Conservation (phyloP, 1,140 invertebrate genomes). For the Cherax destructor region DNA sequence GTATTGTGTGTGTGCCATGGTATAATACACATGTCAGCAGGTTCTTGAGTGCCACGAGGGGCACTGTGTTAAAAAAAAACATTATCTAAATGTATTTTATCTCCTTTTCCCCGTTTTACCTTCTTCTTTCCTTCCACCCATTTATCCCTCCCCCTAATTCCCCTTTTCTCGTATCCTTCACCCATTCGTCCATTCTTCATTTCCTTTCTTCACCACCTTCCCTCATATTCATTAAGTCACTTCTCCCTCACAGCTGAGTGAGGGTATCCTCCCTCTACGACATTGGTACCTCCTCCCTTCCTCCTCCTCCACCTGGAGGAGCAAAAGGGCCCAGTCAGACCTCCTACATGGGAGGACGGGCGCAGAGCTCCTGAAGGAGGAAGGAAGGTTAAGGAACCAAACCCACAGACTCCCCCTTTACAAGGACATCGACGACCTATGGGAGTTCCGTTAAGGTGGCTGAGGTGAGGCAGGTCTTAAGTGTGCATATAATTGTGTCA, state of each 20-base stretch:
- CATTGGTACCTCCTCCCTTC: neutral
- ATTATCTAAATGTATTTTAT: no score
- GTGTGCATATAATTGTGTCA: neutral
- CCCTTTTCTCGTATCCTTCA: no score
- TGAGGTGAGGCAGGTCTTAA: neutral
- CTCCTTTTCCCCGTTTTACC: no score
- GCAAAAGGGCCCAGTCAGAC: neutral
- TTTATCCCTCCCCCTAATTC: neutral
- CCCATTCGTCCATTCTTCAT: neutral
- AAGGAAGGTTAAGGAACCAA: neutral
- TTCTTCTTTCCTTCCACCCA: neutral
- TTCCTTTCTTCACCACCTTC: neutral
- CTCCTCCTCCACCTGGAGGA: neutral
- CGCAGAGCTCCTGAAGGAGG: neutral
- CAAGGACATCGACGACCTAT: conserved; percentile 32
- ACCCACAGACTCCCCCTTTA: neutral
- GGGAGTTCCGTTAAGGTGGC: conserved; percentile 38
- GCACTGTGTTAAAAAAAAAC: no score
- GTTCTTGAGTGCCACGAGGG: no score
- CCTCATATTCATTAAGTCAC: neutral
- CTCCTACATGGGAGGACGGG: conserved; percentile 31
- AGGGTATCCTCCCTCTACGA: neutral
- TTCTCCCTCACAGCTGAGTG: neutral
- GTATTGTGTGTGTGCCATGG: no score
- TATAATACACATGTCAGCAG: no score